Percentiles rank a stretch among this genome's conserved stretches.
These are phyloP conservation scores for Channa maculata DNA, from an alignment of 2,113 vertebrate genomes.

Conservation along the genomic window DNA sequence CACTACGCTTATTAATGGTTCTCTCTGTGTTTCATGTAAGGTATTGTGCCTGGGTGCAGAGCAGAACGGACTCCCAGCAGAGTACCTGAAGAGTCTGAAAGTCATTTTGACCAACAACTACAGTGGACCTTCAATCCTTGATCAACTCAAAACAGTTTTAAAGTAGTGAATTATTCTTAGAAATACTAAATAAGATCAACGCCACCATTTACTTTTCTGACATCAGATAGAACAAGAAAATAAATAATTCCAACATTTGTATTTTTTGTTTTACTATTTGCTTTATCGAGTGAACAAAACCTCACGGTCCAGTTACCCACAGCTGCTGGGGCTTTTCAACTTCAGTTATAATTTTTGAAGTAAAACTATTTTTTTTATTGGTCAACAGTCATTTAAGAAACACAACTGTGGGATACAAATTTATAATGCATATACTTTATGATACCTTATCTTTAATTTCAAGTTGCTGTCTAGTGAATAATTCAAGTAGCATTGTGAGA, in stretches of 20 bases:
- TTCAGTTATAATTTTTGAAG: background rate
- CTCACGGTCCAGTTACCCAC: background rate
- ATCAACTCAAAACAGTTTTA: conserved; percentile 57
- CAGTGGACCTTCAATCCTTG: conserved; percentile 77
- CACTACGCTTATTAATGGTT: background rate
- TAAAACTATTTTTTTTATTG: background rate
- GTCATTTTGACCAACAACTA: conserved; percentile 90
- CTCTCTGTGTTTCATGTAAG: conserved; percentile 66
- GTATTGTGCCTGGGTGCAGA: conserved; percentile 91
- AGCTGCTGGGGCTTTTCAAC: background rate
- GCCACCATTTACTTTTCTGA: background rate
- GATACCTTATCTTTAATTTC: background rate
- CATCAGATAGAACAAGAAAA: background rate
- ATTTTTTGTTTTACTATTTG: too few species aligned
- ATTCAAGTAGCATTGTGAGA: background rate
- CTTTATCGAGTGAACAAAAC: too few species aligned
- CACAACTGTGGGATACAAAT: background rate
- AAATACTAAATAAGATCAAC: too few species aligned
- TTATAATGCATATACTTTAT: conserved; percentile 8
- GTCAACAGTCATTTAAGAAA: too few species aligned
- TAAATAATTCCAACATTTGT: too few species aligned
- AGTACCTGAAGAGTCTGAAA: conserved; percentile 88
- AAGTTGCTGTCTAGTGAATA: background rate
- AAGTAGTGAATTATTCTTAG: background rate
- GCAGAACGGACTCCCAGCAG: conserved; percentile 88